Evolutionary conservation across 1,140 invertebrate species (phyloP).

Genomic region (Dermatophagoides farinae): DNA sequence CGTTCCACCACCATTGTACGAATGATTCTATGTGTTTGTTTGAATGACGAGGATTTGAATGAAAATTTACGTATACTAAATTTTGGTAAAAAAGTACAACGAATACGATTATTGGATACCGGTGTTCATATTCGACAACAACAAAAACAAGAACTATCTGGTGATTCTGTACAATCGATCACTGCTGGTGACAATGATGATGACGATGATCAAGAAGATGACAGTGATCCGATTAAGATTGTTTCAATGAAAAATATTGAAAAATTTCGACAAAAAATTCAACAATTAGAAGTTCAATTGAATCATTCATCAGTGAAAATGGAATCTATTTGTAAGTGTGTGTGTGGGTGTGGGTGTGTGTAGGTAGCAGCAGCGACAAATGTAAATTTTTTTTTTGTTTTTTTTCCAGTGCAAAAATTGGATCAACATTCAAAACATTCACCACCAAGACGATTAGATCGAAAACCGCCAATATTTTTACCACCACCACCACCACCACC

Average conservation of each 20-base stretch:
- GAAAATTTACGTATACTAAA: conserved; percentile 44
- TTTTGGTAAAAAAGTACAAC: background rate
- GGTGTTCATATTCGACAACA: no score
- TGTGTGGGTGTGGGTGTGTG: background rate
- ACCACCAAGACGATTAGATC: background rate
- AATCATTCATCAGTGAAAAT: background rate
- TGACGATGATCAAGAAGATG: background rate
- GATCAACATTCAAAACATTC: background rate
- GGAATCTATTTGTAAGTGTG: background rate
- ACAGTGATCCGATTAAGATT: background rate
- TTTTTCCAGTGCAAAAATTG: background rate
- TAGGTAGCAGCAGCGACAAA: no score
- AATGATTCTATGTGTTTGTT: conserved; percentile 95
- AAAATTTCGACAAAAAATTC: background rate
- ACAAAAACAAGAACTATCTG: no score
- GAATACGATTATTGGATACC: no score
- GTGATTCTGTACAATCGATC: no score
- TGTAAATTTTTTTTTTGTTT: background rate
- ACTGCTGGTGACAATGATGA: no score
- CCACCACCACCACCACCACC: no score
- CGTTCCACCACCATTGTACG: conserved; percentile 71
- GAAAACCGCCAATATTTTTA: background rate
- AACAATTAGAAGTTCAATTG: background rate
- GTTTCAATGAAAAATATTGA: background rate
- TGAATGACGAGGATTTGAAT: conserved; percentile 69